Conservation (phyloP, 1,140 invertebrate genomes). For the Adelges cooleyi region DNA sequence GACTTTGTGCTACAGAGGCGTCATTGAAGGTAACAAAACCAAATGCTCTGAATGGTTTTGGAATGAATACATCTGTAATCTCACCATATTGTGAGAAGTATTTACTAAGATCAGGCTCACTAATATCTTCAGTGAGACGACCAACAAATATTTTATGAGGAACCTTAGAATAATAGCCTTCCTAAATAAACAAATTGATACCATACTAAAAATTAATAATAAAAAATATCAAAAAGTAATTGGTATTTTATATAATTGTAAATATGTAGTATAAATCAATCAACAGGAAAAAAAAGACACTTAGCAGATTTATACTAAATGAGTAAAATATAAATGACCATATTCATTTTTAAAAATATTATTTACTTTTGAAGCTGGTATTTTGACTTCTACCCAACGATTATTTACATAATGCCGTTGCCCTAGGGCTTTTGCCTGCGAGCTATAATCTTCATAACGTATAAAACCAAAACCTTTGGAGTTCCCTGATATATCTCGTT, state of each 20-base stretch:
- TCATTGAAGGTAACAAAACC: conserved; percentile 93
- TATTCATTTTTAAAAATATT: neutral
- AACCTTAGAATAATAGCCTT: conserved; percentile 74
- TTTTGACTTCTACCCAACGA: conserved; percentile 68
- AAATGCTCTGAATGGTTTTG: conserved; percentile 87
- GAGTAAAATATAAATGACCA: no score
- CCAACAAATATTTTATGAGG: conserved; percentile 95
- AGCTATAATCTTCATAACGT: conserved; percentile 58
- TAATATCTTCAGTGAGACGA: conserved; percentile 83
- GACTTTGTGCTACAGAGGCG: conserved; percentile 81
- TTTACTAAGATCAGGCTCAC: conserved; percentile 75
- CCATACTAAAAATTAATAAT: no score
- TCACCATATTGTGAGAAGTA: conserved; percentile 95
- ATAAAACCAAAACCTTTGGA: conserved; percentile 79
- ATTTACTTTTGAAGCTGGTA: conserved; percentile 55
- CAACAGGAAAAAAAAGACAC: no score
- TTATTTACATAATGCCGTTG: conserved; percentile 66
- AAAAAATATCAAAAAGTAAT: no score
- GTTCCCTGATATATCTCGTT: conserved; percentile 58
- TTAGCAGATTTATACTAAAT: no score
- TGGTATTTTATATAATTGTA: no score
- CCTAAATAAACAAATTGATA: no score
- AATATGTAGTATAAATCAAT: no score
- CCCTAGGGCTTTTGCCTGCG: conserved; percentile 50
- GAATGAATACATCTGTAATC: conserved; percentile 92